Conservation (phyloP, 2,797 vertebrate species). For the Cirrhinus mrigala region DNA sequence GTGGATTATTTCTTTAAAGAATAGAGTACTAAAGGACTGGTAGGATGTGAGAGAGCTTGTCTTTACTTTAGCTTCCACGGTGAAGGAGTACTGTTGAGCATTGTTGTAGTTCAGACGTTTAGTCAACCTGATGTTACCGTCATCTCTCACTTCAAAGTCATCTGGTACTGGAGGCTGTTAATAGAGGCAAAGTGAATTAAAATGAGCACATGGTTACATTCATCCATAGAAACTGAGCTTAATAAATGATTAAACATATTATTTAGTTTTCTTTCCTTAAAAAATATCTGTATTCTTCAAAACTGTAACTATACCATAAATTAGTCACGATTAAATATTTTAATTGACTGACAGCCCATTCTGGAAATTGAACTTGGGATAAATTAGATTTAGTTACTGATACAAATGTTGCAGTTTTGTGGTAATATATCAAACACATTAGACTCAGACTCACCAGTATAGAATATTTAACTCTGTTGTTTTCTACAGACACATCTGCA, state of each 20-base stretch:
- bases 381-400: neutral
- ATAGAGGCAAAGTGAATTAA: constrained; percentile 28
- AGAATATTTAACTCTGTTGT: constrained; percentile 72
- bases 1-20: neutral
- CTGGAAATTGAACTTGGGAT: neutral
- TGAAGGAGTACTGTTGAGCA: constrained; percentile 70
- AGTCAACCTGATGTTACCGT: constrained; percentile 72
- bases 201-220: neutral
- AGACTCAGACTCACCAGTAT: constrained; percentile 65
- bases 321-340: neutral
- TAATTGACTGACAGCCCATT: neutral
- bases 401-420: neutral
- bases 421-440: neutral
- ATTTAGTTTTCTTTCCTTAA: neutral
- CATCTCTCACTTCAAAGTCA: constrained; percentile 70
- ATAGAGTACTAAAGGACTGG: neutral
- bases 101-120: constrained; percentile 78
- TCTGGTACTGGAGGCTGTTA: constrained; percentile 70
- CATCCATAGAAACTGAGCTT: too few species aligned
- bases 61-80: constrained; percentile 74
- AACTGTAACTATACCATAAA: neutral
- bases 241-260: neutral
- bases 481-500: constrained; percentile 59
- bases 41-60: neutral
- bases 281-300: neutral